Evolutionary conservation across 2,888 invertebrate genomes (phyloP).

Genomic region (Drosophila robusta): DNA sequence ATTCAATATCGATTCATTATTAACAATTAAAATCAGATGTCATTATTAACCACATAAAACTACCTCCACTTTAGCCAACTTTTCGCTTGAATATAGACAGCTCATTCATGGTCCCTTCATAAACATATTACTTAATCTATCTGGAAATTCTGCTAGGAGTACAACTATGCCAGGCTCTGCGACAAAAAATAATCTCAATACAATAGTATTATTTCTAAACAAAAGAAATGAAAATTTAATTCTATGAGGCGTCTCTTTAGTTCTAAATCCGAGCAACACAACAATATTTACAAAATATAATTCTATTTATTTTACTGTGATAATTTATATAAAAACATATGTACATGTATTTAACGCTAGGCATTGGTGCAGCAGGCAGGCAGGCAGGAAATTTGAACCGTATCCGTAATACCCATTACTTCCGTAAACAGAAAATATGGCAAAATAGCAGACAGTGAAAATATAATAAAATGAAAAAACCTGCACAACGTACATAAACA

Average conservation of each 20-base stretch:
- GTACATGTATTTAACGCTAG: conserved; percentile 40
- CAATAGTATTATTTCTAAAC: conserved; percentile 53
- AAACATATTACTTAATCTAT: not conserved
- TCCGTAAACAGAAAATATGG: conserved; percentile 21
- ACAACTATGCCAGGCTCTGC: conserved; percentile 17
- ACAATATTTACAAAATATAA: conserved; percentile 48
- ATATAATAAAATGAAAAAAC: not conserved
- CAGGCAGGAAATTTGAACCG: conserved; percentile 23
- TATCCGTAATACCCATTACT: conserved; percentile 24
- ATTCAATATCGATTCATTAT: too few species aligned
- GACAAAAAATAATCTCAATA: conserved; percentile 37
- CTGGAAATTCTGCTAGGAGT: not conserved
- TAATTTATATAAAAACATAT: conserved; percentile 69
- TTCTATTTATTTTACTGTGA: conserved; percentile 82
- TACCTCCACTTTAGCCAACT: conserved; percentile 23
- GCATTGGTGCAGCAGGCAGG: conserved; percentile 26
- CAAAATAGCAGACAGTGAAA: not conserved
- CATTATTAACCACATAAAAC: conserved; percentile 12
- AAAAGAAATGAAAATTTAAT: conserved; percentile 11
- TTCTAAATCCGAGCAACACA: conserved; percentile 33
- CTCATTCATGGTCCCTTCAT: not conserved
- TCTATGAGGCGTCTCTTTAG: conserved; percentile 35
- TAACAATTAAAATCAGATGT: not conserved
- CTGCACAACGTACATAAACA: conserved; percentile 52
- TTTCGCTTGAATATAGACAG: too few species aligned